Evolutionary conservation across 2,888 invertebrate species (phyloP).

Genomic region (Eupithecia inturbata): DNA sequence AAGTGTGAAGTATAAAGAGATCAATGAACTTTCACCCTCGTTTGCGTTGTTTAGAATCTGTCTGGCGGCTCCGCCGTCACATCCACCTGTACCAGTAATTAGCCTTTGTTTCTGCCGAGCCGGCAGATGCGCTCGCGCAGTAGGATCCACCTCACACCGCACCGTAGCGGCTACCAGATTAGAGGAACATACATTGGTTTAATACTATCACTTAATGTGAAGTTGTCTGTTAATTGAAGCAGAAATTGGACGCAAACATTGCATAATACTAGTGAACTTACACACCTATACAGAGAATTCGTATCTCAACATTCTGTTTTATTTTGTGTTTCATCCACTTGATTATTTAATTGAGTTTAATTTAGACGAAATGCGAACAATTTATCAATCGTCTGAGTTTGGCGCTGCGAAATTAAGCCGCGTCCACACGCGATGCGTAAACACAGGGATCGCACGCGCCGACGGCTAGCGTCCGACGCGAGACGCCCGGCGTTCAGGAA

Average conservation of each 20-base stretch:
- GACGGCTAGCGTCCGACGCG: slow-evolving; percentile 19
- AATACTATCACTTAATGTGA: background rate
- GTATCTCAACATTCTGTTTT: background rate
- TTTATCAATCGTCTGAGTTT: slow-evolving; percentile 30
- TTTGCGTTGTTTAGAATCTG: background rate
- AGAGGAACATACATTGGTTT: slow-evolving; percentile 16
- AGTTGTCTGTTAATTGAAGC: background rate
- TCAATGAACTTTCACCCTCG: slow-evolving; percentile 9
- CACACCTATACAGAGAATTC: background rate
- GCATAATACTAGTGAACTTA: background rate
- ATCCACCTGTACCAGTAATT: slow-evolving; percentile 26
- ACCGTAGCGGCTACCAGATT: slow-evolving; percentile 18
- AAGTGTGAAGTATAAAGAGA: background rate
- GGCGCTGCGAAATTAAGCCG: slow-evolving; percentile 25
- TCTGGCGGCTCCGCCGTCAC: background rate
- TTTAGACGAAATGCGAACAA: slow-evolving; percentile 27
- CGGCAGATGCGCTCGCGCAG: slow-evolving; percentile 29
- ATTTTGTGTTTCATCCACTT: background rate
- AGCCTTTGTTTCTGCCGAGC: slow-evolving; percentile 20
- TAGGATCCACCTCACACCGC: slow-evolving; percentile 7
- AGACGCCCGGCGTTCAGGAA: background rate
- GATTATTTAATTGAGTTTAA: slow-evolving; percentile 17
- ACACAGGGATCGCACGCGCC: slow-evolving; percentile 38
- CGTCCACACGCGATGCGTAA: slow-evolving; percentile 40
- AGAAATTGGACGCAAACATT: background rate